A percentile compares a stretch with the other conserved stretches of the same genome.
phyloP scores from a whole-genome alignment of 1,140 invertebrate species.

The Heliconius nattereri region DNA sequence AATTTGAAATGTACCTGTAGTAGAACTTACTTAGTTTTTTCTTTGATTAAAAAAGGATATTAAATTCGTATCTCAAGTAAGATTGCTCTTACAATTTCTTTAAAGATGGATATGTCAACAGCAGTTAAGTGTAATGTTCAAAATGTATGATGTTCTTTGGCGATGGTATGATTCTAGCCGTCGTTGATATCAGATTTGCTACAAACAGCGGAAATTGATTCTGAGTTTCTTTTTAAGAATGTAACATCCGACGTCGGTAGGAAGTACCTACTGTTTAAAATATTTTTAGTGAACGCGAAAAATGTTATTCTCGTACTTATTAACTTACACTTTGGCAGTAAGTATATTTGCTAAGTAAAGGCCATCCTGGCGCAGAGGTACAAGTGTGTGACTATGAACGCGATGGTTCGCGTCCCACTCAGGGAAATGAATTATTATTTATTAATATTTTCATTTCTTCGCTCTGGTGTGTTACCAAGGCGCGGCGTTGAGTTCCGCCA shows the following conservation, averaged over 20 bases:
- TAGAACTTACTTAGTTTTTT: too few relatives aligned
- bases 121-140: conserved; percentile 62
- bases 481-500: too few relatives aligned
- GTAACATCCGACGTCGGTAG: background rate
- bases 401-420: too few relatives aligned
- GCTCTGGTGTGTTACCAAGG: too few relatives aligned
- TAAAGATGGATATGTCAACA: conserved; percentile 23
- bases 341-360: too few relatives aligned
- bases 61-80: background rate
- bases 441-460: too few relatives aligned
- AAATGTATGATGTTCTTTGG: conserved; percentile 54
- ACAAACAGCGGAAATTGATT: conserved; percentile 69
- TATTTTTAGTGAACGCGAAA: background rate
- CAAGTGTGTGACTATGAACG: too few relatives aligned
- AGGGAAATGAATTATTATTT: too few relatives aligned
- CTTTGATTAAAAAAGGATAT: background rate
- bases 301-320: background rate
- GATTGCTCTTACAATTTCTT: background rate
- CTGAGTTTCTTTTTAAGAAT: conserved; percentile 45
- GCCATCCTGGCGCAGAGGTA: too few relatives aligned
- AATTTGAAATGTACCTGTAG: too few relatives aligned
- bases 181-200: conserved; percentile 58
- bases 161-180: conserved; percentile 35
- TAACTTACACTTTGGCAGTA: too few relatives aligned
- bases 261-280: background rate